Evolutionary conservation across 2,113 vertebrate species (phyloP).

Genomic region (Oreotragus oreotragus): DNA sequence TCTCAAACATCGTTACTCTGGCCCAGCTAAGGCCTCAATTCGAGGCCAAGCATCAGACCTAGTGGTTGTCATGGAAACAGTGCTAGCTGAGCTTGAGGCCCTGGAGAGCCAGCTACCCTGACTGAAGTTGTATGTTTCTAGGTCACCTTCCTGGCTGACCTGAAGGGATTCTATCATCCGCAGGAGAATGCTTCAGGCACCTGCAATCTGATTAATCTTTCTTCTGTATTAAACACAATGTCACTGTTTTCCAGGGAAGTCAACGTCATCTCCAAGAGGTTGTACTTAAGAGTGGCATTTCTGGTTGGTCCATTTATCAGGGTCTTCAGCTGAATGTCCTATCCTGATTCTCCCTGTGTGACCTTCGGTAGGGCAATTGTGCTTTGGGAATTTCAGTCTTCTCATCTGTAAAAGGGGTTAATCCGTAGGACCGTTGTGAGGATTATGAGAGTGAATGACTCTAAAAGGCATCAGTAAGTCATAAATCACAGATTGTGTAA

Average conservation of each 20-base stretch:
- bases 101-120: background rate
- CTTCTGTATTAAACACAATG: background rate
- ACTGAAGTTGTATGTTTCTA: background rate
- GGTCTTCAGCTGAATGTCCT: background rate
- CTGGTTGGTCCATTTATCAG: background rate
- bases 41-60: background rate
- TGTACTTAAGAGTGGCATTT: background rate
- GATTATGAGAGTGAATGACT: background rate
- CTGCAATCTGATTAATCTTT: background rate
- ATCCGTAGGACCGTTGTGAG: background rate
- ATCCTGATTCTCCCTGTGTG: background rate
- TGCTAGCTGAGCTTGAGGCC: background rate
- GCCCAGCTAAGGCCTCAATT: background rate
- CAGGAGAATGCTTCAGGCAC: background rate
- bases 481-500: background rate
- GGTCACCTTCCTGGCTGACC: slow-evolving; percentile 32
- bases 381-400: background rate
- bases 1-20: background rate
- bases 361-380: background rate
- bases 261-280: background rate
- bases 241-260: background rate
- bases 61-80: slow-evolving; percentile 1
- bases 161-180: background rate
- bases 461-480: background rate
- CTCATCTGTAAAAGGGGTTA: background rate